Conservation (phyloP, 2,888 invertebrate species). For the Coenonympha glycerion region DNA sequence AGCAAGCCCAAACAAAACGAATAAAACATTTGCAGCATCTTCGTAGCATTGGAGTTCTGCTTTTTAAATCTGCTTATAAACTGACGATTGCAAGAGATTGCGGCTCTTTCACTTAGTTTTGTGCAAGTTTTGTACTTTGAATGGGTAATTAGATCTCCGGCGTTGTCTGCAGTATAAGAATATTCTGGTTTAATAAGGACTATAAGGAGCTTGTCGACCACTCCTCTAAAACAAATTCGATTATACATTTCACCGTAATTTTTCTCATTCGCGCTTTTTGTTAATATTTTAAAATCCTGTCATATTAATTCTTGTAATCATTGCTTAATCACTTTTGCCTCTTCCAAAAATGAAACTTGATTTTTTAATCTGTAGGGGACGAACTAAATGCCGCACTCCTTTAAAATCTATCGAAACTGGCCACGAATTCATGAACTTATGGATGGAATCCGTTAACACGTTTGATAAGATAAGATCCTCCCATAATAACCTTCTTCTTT, state of each 20-base stretch:
- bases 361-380: too few species aligned
- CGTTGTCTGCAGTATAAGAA: constrained; percentile 36
- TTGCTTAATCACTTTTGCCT: too few species aligned
- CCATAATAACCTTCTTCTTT: too few species aligned
- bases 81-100: constrained; percentile 20
- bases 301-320: too few species aligned
- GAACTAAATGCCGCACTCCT: too few species aligned
- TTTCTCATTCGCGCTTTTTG: constrained; percentile 2
- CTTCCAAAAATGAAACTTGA: too few species aligned
- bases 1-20: background rate
- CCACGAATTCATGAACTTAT: too few species aligned
- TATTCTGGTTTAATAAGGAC: constrained; percentile 41
- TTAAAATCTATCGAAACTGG: too few species aligned
- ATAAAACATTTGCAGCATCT: background rate
- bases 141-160: constrained; percentile 37
- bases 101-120: constrained; percentile 20
- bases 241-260: constrained; percentile 18
- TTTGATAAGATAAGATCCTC: too few species aligned
- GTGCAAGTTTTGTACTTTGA: constrained; percentile 35
- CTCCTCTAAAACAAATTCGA: constrained; percentile 33
- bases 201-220: constrained; percentile 42
- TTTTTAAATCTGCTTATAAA: constrained; percentile 21
- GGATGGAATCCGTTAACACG: too few species aligned
- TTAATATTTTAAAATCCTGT: too few species aligned
- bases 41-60: constrained; percentile 5